phyloP scores from a whole-genome alignment of 1,140 invertebrate genomes.

The Drosophila nigrodunni region DNA sequence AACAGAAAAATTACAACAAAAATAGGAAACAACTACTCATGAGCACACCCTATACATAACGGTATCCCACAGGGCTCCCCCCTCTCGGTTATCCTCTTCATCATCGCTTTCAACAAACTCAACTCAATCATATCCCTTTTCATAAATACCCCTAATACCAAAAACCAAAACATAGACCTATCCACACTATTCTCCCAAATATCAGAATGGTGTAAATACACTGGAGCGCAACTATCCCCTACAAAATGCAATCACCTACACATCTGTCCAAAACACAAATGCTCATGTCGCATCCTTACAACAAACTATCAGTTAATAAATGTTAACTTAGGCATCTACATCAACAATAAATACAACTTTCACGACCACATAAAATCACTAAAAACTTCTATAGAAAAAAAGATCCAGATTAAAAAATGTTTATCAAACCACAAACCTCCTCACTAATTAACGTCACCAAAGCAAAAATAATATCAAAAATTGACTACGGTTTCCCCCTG shows the following conservation, averaged over 20 bases:
- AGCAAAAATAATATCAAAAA: slow-evolving; percentile 1
- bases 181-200: slow-evolving; percentile 5
- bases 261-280: slow-evolving; percentile 35
- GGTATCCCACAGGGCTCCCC: slow-evolving; percentile 43
- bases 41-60: slow-evolving; percentile 10
- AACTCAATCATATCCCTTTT: not conserved
- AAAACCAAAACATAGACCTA: slow-evolving; percentile 11
- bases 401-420: slow-evolving; percentile 5
- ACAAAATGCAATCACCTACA: slow-evolving; percentile 44
- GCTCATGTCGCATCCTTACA: not conserved
- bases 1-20: slow-evolving; percentile 27
- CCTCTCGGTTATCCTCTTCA: slow-evolving; percentile 33
- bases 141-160: slow-evolving; percentile 6
- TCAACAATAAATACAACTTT: slow-evolving; percentile 42
- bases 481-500: not conserved
- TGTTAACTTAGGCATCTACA: slow-evolving; percentile 20
- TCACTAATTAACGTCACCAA: not conserved
- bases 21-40: slow-evolving; percentile 30
- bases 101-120: slow-evolving; percentile 40
- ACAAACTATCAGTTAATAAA: slow-evolving; percentile 1
- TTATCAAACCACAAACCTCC: not conserved
- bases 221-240: slow-evolving; percentile 25
- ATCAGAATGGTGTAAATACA: slow-evolving; percentile 34
- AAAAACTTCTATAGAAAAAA: not conserved
- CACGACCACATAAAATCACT: slow-evolving; percentile 10